Percentiles rank a stretch among this genome's conserved stretches.
These are phyloP conservation scores for Camponotus vicinus DNA, from an alignment of 1,140 invertebrate species.

Conservation along the genomic window DNA sequence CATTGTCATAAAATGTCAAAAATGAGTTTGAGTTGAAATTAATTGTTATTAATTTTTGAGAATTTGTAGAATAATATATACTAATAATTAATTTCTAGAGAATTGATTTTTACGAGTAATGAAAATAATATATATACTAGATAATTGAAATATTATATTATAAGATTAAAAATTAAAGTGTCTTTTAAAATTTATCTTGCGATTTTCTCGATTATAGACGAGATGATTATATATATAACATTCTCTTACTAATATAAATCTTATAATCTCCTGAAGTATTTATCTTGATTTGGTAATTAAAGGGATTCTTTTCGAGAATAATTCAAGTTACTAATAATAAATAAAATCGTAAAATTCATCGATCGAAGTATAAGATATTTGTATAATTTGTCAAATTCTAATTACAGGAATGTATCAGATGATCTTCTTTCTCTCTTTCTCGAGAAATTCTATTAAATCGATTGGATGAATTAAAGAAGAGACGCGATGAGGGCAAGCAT, in stretches of 20 bases:
- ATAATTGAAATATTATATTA: not conserved
- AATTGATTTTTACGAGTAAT: no score
- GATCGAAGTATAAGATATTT: not conserved
- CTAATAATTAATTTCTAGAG: not conserved
- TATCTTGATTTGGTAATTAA: no score
- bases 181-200: conserved; percentile 24
- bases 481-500: not conserved
- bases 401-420: not conserved
- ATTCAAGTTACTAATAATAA: no score
- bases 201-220: conserved; percentile 2
- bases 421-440: not conserved
- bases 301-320: no score
- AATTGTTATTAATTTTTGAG: not conserved
- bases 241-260: not conserved
- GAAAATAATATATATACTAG: no score
- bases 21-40: not conserved
- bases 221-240: not conserved
- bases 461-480: not conserved
- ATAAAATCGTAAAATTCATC: not conserved
- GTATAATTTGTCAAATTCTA: not conserved
- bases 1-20: not conserved
- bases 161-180: not conserved
- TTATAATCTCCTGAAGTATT: not conserved
- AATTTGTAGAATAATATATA: not conserved
- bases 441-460: not conserved